These are phyloP conservation scores for Watsonalla cultraria DNA, from an alignment of 2,888 invertebrate species.

Conservation along the genomic window DNA sequence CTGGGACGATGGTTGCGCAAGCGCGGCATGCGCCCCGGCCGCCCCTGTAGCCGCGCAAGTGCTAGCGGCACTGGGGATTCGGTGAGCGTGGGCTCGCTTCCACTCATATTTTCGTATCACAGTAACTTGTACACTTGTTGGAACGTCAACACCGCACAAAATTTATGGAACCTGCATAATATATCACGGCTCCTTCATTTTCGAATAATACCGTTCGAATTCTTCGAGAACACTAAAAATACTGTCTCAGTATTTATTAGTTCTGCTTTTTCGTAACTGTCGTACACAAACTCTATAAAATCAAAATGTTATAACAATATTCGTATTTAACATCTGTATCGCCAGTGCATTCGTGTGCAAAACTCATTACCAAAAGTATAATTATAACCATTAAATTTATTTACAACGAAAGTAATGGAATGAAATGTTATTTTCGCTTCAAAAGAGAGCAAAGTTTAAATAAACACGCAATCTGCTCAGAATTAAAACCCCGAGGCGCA, in stretches of 20 bases:
- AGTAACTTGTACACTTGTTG: conserved; percentile 31
- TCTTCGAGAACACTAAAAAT: conserved; percentile 28
- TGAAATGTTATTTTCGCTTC: conserved; percentile 8
- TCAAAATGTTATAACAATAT: not conserved
- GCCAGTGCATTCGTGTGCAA: conserved; percentile 29
- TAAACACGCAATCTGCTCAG: conserved; percentile 6
- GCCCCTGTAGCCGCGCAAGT: conserved; percentile 59
- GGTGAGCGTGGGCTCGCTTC: conserved; percentile 63
- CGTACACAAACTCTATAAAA: conserved; percentile 5
- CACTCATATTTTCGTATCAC: conserved; percentile 54
- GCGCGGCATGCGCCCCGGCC: conserved; percentile 47
- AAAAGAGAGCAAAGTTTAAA: conserved; percentile 9
- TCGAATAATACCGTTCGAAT: conserved; percentile 30
- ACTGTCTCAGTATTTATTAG: conserved; percentile 22
- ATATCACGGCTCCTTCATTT: conserved; percentile 57
- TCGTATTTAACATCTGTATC: conserved; percentile 11
- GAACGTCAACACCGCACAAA: conserved; percentile 37
- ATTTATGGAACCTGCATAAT: conserved; percentile 23
- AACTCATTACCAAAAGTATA: conserved; percentile 10
- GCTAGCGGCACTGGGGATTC: conserved; percentile 73
- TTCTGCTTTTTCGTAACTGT: conserved; percentile 17
- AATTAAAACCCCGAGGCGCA: conserved; percentile 14
- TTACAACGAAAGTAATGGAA: conserved; percentile 3
- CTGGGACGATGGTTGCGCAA: conserved; percentile 63
- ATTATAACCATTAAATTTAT: not conserved